phyloP scores from a whole-genome alignment of 2,113 vertebrate genomes.

The Greenwoodochromis staneri region DNA sequence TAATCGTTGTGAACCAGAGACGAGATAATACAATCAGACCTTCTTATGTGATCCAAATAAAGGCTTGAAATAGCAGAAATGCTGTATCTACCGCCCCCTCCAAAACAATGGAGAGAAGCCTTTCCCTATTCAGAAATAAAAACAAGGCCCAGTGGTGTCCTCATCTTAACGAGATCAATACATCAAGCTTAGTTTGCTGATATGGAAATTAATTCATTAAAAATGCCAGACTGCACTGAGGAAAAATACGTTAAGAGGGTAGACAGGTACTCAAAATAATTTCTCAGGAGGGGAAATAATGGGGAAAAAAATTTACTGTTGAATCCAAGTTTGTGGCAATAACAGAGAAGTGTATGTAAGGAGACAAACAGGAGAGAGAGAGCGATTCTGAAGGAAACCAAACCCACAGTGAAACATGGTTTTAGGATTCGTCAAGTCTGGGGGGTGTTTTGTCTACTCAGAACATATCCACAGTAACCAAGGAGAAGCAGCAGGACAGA shows the following conservation, averaged over 20 bases:
- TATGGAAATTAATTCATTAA: not conserved
- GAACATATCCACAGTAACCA: not conserved
- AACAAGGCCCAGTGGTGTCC: not conserved
- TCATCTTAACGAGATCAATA: not conserved
- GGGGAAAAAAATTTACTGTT: not conserved
- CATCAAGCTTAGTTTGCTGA: not conserved
- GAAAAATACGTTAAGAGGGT: not conserved
- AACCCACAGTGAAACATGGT: not conserved
- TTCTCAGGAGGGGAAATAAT: not conserved
- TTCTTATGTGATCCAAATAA: not conserved
- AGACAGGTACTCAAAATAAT: not conserved
- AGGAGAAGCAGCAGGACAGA: not conserved
- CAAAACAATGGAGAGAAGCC: not conserved
- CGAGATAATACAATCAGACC: not conserved
- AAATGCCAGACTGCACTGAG: not conserved
- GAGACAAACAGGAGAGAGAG: not conserved
- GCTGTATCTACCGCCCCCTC: not conserved
- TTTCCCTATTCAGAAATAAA: not conserved
- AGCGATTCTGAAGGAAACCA: not conserved
- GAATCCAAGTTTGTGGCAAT: not conserved
- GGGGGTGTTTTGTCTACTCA: not conserved
- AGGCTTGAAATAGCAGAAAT: not conserved
- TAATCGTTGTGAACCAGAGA: not conserved
- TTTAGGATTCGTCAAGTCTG: not conserved
- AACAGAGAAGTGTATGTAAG: not conserved